A percentile compares a stretch with the other conserved stretches of the same genome.
phyloP scores from a whole-genome alignment of 1,140 invertebrate species.

The Asbolus verrucosus region DNA sequence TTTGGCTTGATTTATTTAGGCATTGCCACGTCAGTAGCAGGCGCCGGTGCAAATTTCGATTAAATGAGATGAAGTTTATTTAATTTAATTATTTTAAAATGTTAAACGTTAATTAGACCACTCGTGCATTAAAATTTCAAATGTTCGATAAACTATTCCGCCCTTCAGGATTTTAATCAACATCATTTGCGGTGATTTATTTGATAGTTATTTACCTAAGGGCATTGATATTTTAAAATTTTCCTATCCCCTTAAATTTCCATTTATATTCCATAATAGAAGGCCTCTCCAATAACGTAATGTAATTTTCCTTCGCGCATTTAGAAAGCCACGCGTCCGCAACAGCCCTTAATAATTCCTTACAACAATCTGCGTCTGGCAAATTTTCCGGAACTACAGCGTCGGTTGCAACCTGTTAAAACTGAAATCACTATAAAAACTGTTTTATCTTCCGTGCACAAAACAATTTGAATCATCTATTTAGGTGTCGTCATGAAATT shows the following conservation, averaged over 20 bases:
- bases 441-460: not conserved
- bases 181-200: too few relatives aligned
- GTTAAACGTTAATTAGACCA: conserved; percentile 26
- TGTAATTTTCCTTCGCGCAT: conserved; percentile 28
- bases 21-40: conserved; percentile 11
- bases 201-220: too few relatives aligned
- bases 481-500: conserved; percentile 12
- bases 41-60: conserved; percentile 29
- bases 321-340: conserved; percentile 36
- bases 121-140: conserved; percentile 32
- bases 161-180: too few relatives aligned
- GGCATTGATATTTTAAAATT: too few relatives aligned
- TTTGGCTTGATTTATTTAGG: conserved; percentile 28
- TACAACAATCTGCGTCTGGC: conserved; percentile 16
- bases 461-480: not conserved
- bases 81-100: too few relatives aligned
- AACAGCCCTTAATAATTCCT: conserved; percentile 32
- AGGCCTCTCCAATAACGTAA: conserved; percentile 28
- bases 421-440: not conserved
- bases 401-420: not conserved
- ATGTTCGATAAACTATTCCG: not conserved
- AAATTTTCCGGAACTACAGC: conserved; percentile 25
- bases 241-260: not conserved
- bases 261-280: conserved; percentile 34
- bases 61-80: conserved; percentile 27